These are phyloP conservation scores for Campodea augens DNA, from an alignment of 1,140 invertebrate genomes.

Conservation along the genomic window DNA sequence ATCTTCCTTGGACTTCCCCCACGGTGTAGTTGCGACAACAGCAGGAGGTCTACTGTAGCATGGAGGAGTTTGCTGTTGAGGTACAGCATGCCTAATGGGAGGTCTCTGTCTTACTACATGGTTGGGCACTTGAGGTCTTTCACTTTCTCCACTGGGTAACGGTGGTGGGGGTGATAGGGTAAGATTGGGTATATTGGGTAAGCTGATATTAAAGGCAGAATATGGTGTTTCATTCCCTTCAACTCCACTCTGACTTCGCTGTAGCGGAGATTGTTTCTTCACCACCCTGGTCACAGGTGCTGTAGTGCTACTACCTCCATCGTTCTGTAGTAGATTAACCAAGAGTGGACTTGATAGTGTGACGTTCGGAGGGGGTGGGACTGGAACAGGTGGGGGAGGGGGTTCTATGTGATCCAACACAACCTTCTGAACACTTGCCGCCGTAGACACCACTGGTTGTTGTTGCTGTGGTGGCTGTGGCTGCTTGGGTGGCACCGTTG, in stretches of 20 bases:
- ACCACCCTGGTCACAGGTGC: slow-evolving; percentile 5
- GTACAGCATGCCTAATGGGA: no score
- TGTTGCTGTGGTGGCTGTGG: slow-evolving; percentile 4
- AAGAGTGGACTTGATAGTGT: slow-evolving; percentile 71
- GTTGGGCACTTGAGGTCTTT: no score
- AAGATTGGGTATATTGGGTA: no score
- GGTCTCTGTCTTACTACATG: no score
- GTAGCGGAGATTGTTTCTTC: no score
- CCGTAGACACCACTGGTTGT: slow-evolving; percentile 1
- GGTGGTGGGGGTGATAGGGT: no score
- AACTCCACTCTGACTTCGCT: no score
- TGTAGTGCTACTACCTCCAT: slow-evolving; percentile 30
- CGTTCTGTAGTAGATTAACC: slow-evolving; percentile 78
- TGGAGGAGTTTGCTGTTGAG: slow-evolving; percentile 15
- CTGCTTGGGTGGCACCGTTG: slow-evolving; percentile 16
- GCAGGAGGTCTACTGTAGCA: no score
- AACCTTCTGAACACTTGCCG: slow-evolving; percentile 6
- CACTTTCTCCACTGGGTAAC: no score
- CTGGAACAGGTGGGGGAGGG: slow-evolving; percentile 6
- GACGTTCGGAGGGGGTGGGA: slow-evolving; percentile 23
- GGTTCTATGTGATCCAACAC: slow-evolving; percentile 8
- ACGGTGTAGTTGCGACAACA: slow-evolving; percentile 6
- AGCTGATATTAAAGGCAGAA: no score
- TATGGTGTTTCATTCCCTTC: no score
- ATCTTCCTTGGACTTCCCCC: slow-evolving; percentile 7